phyloP scores from a whole-genome alignment of 2,797 vertebrate genomes.

The Takifugu rubripes region DNA sequence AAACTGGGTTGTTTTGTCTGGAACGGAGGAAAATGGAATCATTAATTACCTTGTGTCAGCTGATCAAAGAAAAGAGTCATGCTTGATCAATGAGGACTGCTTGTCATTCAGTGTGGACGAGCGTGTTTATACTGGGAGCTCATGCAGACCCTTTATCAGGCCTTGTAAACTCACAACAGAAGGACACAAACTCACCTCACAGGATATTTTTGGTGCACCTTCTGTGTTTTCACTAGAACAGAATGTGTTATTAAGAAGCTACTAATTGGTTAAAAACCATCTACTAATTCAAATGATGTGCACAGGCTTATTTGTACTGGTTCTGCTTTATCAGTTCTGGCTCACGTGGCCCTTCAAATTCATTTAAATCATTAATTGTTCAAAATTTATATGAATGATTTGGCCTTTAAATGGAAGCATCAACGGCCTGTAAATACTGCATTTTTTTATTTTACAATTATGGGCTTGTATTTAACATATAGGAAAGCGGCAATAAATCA shows the following conservation, averaged over 20 bases:
- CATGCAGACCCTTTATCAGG: slow-evolving; percentile 35
- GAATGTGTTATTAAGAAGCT: too few relatives aligned
- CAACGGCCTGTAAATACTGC: slow-evolving; percentile 22
- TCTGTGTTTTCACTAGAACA: not conserved
- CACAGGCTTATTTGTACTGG: too few relatives aligned
- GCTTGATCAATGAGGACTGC: slow-evolving; percentile 87
- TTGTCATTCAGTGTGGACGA: slow-evolving; percentile 89
- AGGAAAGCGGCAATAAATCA: slow-evolving; percentile 65
- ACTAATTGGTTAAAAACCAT: too few relatives aligned
- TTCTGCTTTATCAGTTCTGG: too few relatives aligned
- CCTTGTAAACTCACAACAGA: slow-evolving; percentile 21
- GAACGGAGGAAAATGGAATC: slow-evolving; percentile 95
- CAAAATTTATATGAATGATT: slow-evolving; percentile 21
- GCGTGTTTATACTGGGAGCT: slow-evolving; percentile 59
- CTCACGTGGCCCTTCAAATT: not conserved
- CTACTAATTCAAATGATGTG: too few relatives aligned
- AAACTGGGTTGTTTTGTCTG: slow-evolving; percentile 89
- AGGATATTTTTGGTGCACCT: slow-evolving; percentile 6
- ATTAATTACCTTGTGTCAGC: slow-evolving; percentile 98
- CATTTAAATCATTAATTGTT: not conserved
- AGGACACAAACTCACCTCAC: slow-evolving; percentile 23
- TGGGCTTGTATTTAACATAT: slow-evolving; percentile 61
- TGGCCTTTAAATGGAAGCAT: slow-evolving; percentile 24
- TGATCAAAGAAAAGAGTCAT: slow-evolving; percentile 85
- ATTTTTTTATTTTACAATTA: slow-evolving; percentile 56